Evolutionary conservation across 2,888 invertebrate genomes (phyloP).

Genomic region (Rhamnusium bicolor): DNA sequence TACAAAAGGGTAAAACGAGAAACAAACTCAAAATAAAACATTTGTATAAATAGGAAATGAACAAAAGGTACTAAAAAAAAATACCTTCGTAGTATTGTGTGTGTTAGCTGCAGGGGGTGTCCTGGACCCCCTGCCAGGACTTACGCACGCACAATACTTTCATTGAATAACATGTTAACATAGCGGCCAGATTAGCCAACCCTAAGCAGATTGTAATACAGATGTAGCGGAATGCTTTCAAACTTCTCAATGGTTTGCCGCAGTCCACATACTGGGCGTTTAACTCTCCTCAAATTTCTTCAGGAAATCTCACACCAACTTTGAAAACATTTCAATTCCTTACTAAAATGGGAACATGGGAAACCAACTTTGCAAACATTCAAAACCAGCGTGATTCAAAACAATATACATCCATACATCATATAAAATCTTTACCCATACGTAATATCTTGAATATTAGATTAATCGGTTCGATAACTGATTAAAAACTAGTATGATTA

Average conservation of each 20-base stretch:
- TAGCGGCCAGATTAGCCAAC: conserved; percentile 56
- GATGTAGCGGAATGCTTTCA: conserved; percentile 63
- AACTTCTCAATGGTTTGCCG: conserved; percentile 54
- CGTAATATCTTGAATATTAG: background rate
- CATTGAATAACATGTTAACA: conserved; percentile 56
- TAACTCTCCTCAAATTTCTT: conserved; percentile 51
- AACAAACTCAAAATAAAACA: conserved; percentile 58
- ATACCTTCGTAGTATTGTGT: conserved; percentile 62
- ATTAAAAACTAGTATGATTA: too few relatives aligned
- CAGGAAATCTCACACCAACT: conserved; percentile 51
- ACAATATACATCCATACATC: conserved; percentile 1
- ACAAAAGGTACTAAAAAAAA: conserved; percentile 61
- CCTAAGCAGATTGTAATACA: conserved; percentile 64
- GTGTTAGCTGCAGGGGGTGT: conserved; percentile 61
- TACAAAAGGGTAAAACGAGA: conserved; percentile 54
- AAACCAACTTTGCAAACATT: conserved; percentile 7
- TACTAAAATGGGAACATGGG: conserved; percentile 21
- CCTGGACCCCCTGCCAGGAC: conserved; percentile 59
- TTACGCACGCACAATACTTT: conserved; percentile 61
- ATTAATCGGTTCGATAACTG: background rate
- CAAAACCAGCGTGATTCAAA: conserved; percentile 7
- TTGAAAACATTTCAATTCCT: conserved; percentile 15
- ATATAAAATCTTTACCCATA: background rate
- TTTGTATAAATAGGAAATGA: conserved; percentile 58
- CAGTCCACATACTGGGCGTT: conserved; percentile 54